phyloP scores from a whole-genome alignment of 1,140 invertebrate genomes.

The Pseudachorutes palmiensis region DNA sequence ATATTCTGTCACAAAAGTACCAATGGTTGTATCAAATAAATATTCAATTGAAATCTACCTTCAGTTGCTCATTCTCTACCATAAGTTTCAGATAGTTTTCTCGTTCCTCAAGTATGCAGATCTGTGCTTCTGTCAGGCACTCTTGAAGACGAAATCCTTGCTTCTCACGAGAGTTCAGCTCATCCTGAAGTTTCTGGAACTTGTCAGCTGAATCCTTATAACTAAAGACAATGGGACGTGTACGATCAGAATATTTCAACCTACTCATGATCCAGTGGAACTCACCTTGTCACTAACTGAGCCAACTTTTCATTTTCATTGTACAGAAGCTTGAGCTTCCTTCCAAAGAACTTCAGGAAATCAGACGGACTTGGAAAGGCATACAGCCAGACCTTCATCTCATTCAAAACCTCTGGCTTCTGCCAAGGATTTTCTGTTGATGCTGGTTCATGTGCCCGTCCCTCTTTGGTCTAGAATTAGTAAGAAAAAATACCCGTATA shows the following conservation, averaged over 20 bases:
- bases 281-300: neutral
- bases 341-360: constrained; percentile 6
- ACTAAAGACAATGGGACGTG: neutral
- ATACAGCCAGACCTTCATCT: constrained; percentile 13
- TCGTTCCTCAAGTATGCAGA: constrained; percentile 19
- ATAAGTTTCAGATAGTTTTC: constrained; percentile 20
- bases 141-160: constrained; percentile 6
- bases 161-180: neutral
- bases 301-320: neutral
- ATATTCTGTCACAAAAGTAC: neutral
- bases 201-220: constrained; percentile 12
- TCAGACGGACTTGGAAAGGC: constrained; percentile 14
- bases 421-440: too few species aligned
- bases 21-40: neutral
- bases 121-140: constrained; percentile 7
- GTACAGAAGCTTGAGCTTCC: neutral
- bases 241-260: neutral
- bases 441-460: too few species aligned
- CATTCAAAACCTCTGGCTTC: constrained; percentile 6
- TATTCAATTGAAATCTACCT: constrained; percentile 15
- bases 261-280: neutral
- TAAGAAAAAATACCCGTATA: too few species aligned
- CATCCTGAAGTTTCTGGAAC: neutral
- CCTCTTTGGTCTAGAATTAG: too few species aligned
- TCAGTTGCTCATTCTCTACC: constrained; percentile 19